phyloP scores from a whole-genome alignment of 2,797 vertebrate genomes.

The Alfaro cultratus region DNA sequence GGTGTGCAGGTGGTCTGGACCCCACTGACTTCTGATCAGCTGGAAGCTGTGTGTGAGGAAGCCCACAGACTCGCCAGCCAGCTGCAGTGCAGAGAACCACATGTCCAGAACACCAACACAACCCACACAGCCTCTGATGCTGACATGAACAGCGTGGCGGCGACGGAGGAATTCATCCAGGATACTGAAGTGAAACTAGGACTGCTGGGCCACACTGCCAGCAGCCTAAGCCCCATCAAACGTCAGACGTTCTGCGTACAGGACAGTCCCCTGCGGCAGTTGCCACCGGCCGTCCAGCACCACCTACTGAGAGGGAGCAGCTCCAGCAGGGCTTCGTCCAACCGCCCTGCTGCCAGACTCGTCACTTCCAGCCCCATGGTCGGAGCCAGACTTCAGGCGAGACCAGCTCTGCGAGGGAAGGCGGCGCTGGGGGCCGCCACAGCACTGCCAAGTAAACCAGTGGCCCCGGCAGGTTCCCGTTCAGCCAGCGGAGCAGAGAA shows the following conservation, averaged over 20 bases:
- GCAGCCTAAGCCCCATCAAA: constrained; percentile 82
- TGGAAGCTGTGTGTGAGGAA: constrained; percentile 89
- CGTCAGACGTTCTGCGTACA: constrained; percentile 89
- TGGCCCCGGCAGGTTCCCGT: constrained; percentile 36
- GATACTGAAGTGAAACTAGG: constrained; percentile 80
- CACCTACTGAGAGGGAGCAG: constrained; percentile 46
- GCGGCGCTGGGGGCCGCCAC: constrained; percentile 30
- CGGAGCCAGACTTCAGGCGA: constrained; percentile 50
- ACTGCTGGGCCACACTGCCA: constrained; percentile 70
- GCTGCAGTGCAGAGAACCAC: constrained; percentile 67
- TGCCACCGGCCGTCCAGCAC: constrained; percentile 81
- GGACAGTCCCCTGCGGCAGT: constrained; percentile 83
- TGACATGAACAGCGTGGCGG: background rate
- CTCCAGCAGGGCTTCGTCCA: background rate
- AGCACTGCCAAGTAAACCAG: constrained; percentile 72
- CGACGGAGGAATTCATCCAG: constrained; percentile 82
- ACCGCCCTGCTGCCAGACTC: constrained; percentile 23
- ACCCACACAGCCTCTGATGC: background rate
- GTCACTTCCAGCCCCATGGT: constrained; percentile 73
- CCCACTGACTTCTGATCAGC: constrained; percentile 83
- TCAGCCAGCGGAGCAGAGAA: constrained; percentile 45
- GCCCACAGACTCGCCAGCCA: constrained; percentile 85
- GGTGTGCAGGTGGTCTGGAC: constrained; percentile 78
- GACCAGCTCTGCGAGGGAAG: constrained; percentile 56
- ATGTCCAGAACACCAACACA: background rate